Percentiles rank a stretch among this genome's conserved stretches.
Conservation (phyloP, 1,140 invertebrate species). For the Ectropis grisescens region DNA sequence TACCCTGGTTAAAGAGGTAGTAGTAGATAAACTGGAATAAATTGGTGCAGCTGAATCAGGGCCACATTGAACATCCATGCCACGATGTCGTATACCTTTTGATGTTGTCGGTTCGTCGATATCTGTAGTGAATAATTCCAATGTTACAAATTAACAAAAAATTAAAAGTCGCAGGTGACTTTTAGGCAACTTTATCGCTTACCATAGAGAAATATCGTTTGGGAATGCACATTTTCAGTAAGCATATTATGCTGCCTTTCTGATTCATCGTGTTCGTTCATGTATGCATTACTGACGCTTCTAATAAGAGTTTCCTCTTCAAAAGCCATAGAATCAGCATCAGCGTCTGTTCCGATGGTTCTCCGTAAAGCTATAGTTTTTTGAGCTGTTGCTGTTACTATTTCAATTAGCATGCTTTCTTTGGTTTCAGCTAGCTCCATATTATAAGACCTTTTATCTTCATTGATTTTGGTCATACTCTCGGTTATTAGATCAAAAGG, state of each 20-base stretch:
- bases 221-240: constrained; percentile 20
- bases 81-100: constrained; percentile 42
- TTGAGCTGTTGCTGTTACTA: constrained; percentile 29
- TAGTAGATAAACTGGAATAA: constrained; percentile 18
- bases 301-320: constrained; percentile 1
- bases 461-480: too few relatives aligned
- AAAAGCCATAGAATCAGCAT: constrained; percentile 5
- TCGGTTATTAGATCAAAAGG: too few relatives aligned
- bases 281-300: constrained; percentile 22
- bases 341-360: constrained; percentile 31
- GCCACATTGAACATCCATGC: constrained; percentile 53
- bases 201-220: constrained; percentile 50
- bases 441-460: too few relatives aligned
- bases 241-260: too few relatives aligned
- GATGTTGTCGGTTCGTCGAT: constrained; percentile 57
- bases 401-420: constrained; percentile 34
- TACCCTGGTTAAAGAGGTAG: constrained; percentile 25
- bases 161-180: too few relatives aligned
- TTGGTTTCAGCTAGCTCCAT: constrained; percentile 32
- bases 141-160: too few relatives aligned
- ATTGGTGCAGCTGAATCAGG: constrained; percentile 21
- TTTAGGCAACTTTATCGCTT: too few relatives aligned
- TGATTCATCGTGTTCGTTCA: constrained; percentile 25
- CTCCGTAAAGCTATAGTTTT: constrained; percentile 37
- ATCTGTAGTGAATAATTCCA: constrained; percentile 33